Evolutionary conservation across 2,797 vertebrate species (phyloP), one percentile per base, ranked within the genome.

Genomic region (Sardinella longiceps): DNA sequence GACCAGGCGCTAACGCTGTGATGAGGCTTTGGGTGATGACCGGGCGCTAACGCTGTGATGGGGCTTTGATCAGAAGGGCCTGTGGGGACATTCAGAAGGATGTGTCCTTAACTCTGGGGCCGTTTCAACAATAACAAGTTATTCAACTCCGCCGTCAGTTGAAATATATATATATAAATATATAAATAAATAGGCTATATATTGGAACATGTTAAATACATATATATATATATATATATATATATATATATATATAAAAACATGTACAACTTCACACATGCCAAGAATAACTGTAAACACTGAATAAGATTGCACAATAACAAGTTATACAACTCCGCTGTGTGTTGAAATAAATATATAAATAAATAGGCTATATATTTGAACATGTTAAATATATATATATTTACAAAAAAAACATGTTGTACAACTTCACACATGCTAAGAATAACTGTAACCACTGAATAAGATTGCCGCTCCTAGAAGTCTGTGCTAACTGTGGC

Each of bases 371-470:
- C n/a, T n/a, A n/a, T n/a, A n/a, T n/a, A n/a, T n/a, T n/a, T n/a
- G n/a, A n/a, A n/a, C n/a, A n/a, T n/a, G n/a, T n/a, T n/a, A n/a
- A n/a, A n/a, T n/a, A n/a, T n/a, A n/a, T n/a, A n/a, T n/a, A n/a
- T n/a, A n/a, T n/a, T n/a, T n/a, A n/a, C n/a, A n/a, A n/a, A 10
- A 33, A 39, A 74, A 18, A 74, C 28, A 37, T 37, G 66, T 18
- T 74, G 66, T 74, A 74, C 30, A 6, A 37, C 30, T 74, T 74
- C 30, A 74, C 66, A 74, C 30, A 37, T 74, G 66, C 66, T 74
- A 74, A 74, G 30, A 74, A 74, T 74, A 74, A 30, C 66, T 37
- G 66, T 5, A 5, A 74, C 20, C 15, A 37, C 66, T 1, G 37
- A 37, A 37, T 10, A 0, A 0, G 28, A 33, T 30, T 37, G 63